phyloP scores from a whole-genome alignment of 1,140 invertebrate genomes.

The Hyphantria cunea region DNA sequence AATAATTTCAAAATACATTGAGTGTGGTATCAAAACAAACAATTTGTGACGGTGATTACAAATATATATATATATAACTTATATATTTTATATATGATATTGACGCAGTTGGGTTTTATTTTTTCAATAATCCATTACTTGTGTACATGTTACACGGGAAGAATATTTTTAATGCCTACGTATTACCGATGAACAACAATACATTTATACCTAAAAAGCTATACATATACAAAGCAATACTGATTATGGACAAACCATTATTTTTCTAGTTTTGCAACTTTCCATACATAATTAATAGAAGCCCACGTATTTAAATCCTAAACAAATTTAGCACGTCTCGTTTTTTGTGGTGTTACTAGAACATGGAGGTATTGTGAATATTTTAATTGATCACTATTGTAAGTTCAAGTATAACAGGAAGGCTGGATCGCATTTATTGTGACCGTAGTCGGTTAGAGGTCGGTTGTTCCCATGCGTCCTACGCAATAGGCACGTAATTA shows the following conservation, averaged over 20 bases:
- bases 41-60: too few relatives aligned
- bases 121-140: too few relatives aligned
- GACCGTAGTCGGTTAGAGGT: constrained; percentile 27
- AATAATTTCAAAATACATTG: too few relatives aligned
- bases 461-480: constrained; percentile 64
- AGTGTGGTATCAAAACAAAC: too few relatives aligned
- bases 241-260: constrained; percentile 14
- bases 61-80: too few relatives aligned
- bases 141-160: neutral
- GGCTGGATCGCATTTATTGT: constrained; percentile 10
- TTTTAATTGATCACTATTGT: constrained; percentile 15
- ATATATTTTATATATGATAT: too few relatives aligned
- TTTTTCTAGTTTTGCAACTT: constrained; percentile 9
- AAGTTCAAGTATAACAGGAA: constrained; percentile 16
- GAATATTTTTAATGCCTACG: neutral
- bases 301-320: constrained; percentile 1
- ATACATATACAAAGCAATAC: constrained; percentile 4
- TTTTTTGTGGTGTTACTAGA: neutral
- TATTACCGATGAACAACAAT: neutral
- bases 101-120: too few relatives aligned
- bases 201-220: neutral
- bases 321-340: neutral
- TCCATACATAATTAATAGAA: constrained; percentile 11
- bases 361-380: constrained; percentile 5
- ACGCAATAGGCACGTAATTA: constrained; percentile 63